Conservation (phyloP, 1,140 invertebrate genomes). For the Coenobita brevimanus region DNA sequence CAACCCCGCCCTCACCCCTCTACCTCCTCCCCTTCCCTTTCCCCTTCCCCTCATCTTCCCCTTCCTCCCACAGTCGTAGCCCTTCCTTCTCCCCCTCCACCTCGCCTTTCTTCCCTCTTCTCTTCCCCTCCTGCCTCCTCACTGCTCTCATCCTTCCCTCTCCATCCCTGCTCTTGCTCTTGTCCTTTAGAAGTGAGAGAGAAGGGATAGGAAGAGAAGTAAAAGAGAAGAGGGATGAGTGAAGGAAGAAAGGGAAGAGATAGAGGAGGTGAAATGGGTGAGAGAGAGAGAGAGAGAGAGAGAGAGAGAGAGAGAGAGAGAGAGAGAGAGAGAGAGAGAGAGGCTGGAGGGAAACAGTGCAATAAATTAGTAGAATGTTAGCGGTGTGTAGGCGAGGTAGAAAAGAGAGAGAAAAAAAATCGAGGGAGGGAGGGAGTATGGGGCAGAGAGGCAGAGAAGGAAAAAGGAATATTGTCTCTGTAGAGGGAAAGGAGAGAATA, state of each 20-base stretch:
- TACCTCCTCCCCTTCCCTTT: not conserved
- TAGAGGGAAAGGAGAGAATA: not conserved
- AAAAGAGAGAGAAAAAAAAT: not conserved
- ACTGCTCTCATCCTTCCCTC: not conserved
- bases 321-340: not conserved
- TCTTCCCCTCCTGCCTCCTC: not conserved
- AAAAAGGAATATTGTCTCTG: not conserved
- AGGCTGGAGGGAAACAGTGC: not conserved
- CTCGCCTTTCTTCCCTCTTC: not conserved
- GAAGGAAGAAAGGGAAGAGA: too few species aligned
- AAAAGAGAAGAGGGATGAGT: too few species aligned
- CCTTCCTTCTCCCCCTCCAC: not conserved
- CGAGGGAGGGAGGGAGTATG: not conserved
- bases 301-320: not conserved
- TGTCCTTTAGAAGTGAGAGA: too few species aligned
- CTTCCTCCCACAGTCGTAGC: too few species aligned
- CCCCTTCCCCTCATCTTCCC: too few species aligned
- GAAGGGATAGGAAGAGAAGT: too few species aligned
- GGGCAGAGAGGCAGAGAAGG: not conserved
- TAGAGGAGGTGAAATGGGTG: too few species aligned
- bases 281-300: not conserved
- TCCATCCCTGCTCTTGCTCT: too few species aligned
- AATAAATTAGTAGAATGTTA: too few species aligned
- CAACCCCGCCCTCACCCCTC: not conserved
- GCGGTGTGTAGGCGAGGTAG: not conserved